phyloP scores from a whole-genome alignment of 2,113 vertebrate species.

The Tetrax tetrax region DNA sequence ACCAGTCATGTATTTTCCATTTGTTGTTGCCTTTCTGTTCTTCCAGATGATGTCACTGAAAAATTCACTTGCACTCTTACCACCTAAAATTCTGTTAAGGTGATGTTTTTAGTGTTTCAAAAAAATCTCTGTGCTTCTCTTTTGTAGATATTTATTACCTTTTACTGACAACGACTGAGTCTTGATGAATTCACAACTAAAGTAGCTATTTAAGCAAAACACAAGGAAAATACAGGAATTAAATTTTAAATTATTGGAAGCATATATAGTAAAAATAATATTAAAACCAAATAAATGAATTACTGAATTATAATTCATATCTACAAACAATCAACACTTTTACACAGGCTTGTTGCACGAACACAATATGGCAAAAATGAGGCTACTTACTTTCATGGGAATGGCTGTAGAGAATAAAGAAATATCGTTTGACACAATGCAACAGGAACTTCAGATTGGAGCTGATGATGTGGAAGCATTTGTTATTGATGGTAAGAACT shows the following conservation, averaged over 20 bases:
- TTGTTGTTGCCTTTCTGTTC: background rate
- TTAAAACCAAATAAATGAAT: background rate
- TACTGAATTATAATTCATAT: background rate
- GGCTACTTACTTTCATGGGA: constrained; percentile 97
- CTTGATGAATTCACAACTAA: background rate
- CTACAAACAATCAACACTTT: background rate
- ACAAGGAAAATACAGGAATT: background rate
- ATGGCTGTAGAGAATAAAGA: constrained; percentile 98
- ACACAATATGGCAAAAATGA: constrained; percentile 98
- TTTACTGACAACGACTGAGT: background rate
- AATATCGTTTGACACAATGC: constrained; percentile 95
- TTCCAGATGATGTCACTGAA: background rate
- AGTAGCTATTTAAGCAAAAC: background rate
- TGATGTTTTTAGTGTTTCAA: background rate
- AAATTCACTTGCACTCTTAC: background rate
- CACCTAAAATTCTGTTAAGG: background rate
- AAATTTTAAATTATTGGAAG: background rate
- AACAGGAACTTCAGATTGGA: constrained; percentile 94
- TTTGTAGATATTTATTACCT: background rate
- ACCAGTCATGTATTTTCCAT: background rate
- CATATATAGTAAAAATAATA: background rate
- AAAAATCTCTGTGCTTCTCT: background rate
- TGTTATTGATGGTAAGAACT: constrained; percentile 91
- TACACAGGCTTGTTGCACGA: constrained; percentile 89
- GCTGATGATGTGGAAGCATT: constrained; percentile 97